Conservation (phyloP, 37 sponge, comb jelly and placozoan species). For the Ephydatia muelleri region DNA sequence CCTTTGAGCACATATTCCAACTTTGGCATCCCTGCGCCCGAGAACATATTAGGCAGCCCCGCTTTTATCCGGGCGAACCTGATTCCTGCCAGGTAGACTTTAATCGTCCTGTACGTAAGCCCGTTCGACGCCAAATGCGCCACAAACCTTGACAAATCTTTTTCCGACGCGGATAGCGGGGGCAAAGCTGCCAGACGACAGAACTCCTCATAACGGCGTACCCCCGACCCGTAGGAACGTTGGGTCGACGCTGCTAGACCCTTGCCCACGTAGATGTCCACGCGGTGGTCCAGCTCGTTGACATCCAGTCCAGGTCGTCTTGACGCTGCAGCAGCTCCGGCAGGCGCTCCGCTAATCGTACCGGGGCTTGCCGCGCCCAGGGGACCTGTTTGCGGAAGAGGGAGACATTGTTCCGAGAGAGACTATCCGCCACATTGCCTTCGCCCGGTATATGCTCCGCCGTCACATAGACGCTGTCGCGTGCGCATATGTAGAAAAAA, state of each 20-base stretch:
- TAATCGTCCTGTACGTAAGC: slow-evolving; percentile 28
- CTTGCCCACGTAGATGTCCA: slow-evolving; percentile 7
- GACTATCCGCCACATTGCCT: slow-evolving; percentile 12
- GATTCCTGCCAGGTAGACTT: slow-evolving; percentile 36
- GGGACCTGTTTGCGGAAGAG: slow-evolving; percentile 15
- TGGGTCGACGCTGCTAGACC: slow-evolving; percentile 16
- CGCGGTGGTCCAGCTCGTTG: neutral
- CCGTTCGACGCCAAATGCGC: slow-evolving; percentile 18
- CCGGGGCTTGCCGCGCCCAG: neutral
- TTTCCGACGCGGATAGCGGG: slow-evolving; percentile 13
- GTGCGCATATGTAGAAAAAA: slow-evolving; percentile 19
- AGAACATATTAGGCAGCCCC: slow-evolving; percentile 13
- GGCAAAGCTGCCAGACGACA: neutral
- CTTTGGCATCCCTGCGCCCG: slow-evolving; percentile 12
- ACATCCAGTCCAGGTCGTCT: slow-evolving; percentile 29
- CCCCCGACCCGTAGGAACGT: neutral
- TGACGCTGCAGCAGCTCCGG: neutral
- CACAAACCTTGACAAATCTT: slow-evolving; percentile 5
- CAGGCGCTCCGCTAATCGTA: slow-evolving; percentile 2
- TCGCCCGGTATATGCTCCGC: slow-evolving; percentile 9
- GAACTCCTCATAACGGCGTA: neutral
- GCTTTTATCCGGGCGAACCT: slow-evolving; percentile 1
- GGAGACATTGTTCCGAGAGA: neutral
- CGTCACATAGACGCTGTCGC: neutral
- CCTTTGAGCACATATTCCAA: slow-evolving; percentile 39